Evolutionary conservation across 2,888 invertebrate genomes (phyloP), one percentile per base, ranked within the genome.

Genomic region (Macrosoma leucophasiata): DNA sequence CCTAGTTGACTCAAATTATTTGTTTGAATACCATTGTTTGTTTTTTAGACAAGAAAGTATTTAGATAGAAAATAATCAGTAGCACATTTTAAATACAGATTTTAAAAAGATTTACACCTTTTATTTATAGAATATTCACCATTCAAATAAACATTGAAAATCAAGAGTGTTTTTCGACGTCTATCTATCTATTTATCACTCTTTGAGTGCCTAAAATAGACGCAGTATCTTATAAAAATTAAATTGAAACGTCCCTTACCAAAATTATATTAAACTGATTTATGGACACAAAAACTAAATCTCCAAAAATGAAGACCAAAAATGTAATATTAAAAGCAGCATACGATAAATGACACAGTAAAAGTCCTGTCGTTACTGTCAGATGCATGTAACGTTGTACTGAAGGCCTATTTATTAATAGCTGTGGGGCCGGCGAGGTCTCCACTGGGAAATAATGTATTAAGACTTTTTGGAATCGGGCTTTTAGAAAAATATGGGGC

Each of bases 331-430:
- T 57, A 59, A 59, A 59, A 58, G 58, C 57, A 34, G 46, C 41
- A 62, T 55, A 58, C 62, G 58, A 73, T 69, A 71, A 69, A 69
- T 64, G 71, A 65, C 60, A 59, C 52, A 58, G 62, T 66, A 64
- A 65, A 70, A 70, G 65, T 70, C 63, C 62, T 71, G 67, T 74
- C 75, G 73, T 76, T 73, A 77, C 73, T 76, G 79, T 77, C 78
- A 77, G 67, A 63, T 61, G 68, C 77, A 75, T 63, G 64, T 61
- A 67, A 55, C 55, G 57, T 58, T 58, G 62, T 62, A 68, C 72
- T 70, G 69, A 69, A 71, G 64, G 60, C 53, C 65, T 58, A 61
- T 76, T n/a, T 78, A 78, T 76, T 78, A 78, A 78, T 78, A 67
- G 72, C 67, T 48, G 43, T 46, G n/a, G 61, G 55, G 58, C 62